Percentiles rank a stretch among this genome's conserved stretches.
phyloP scores from a whole-genome alignment of 2,113 vertebrate species.

The Halichoerus grypus region DNA sequence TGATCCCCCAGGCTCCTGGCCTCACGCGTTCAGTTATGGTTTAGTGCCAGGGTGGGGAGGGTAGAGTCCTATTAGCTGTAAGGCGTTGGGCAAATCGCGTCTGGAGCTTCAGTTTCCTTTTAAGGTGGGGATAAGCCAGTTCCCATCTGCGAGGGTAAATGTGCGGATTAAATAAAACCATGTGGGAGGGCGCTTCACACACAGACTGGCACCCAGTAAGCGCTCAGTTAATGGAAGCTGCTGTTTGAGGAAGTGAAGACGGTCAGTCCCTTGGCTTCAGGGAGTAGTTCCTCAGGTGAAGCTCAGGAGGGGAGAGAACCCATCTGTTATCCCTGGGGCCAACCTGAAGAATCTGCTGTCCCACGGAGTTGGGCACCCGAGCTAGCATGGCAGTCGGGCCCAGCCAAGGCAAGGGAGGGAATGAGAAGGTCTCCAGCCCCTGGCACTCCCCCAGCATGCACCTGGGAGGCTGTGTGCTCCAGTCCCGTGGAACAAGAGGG shows the following conservation, averaged over 20 bases:
- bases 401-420: neutral
- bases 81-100: neutral
- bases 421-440: neutral
- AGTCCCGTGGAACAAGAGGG: neutral
- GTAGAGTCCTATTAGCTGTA: neutral
- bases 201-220: neutral
- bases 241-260: neutral
- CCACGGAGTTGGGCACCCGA: accelerated
- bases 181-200: neutral
- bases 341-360: neutral
- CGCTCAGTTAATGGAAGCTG: neutral
- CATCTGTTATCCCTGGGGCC: neutral
- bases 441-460: neutral
- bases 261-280: neutral
- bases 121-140: neutral
- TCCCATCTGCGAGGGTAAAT: neutral
- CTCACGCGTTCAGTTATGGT: neutral
- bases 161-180: neutral
- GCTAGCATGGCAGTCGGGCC: neutral
- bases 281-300: neutral
- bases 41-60: neutral
- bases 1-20: neutral
- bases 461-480: neutral
- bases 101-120: neutral
- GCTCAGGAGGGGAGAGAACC: neutral